Conservation (phyloP, 2,888 invertebrate species). For the Drosophila falleni region DNA sequence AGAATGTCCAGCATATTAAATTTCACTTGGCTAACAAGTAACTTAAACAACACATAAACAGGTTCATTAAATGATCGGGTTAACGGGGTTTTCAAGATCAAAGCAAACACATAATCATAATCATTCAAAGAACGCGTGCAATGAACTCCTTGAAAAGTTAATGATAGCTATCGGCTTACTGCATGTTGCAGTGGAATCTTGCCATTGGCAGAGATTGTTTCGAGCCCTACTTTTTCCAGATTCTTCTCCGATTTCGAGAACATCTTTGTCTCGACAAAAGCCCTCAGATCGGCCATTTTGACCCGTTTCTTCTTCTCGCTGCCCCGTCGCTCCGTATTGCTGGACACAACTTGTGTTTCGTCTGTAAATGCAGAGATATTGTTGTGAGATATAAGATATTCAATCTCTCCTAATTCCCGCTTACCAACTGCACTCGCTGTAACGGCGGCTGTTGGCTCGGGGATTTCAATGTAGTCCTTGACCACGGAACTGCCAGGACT, state of each 20-base stretch:
- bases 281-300: constrained; percentile 96
- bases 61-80: constrained; percentile 1
- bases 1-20: not conserved
- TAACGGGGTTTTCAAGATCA: constrained; percentile 18
- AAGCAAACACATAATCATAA: constrained; percentile 28
- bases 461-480: constrained; percentile 92
- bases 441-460: constrained; percentile 89
- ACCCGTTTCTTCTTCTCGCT: constrained; percentile 95
- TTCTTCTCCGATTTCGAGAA: constrained; percentile 96
- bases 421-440: constrained; percentile 83
- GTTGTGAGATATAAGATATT: not conserved
- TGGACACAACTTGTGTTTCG: constrained; percentile 68
- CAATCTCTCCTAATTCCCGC: not conserved
- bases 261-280: constrained; percentile 96
- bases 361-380: constrained; percentile 59
- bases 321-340: constrained; percentile 87
- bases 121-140: constrained; percentile 44
- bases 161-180: constrained; percentile 85
- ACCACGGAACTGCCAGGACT: constrained; percentile 85
- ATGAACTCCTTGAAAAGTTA: constrained; percentile 33
- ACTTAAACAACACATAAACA: constrained; percentile 34
- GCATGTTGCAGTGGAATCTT: constrained; percentile 89
- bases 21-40: constrained; percentile 22
- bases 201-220: constrained; percentile 85
- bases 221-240: constrained; percentile 94